phyloP scores from a whole-genome alignment of 2,113 vertebrate species.

The Verasper variegatus region DNA sequence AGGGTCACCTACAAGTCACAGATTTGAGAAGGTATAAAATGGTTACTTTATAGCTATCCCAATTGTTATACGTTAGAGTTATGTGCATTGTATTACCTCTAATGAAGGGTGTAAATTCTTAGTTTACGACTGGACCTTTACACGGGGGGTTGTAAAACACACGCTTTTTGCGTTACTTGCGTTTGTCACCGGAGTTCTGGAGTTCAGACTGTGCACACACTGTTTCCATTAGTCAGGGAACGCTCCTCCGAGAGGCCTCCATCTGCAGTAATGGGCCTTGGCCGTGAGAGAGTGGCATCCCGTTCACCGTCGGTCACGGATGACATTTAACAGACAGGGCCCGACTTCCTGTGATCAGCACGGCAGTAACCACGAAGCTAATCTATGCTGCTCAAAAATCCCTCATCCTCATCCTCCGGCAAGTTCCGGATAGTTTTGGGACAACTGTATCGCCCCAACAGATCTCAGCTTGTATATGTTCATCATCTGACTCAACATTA shows the following conservation, averaged over 20 bases:
- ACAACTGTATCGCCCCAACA: slow-evolving; percentile 18
- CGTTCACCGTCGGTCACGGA: slow-evolving; percentile 57
- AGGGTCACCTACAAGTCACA: slow-evolving; percentile 85
- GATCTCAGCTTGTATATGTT: slow-evolving; percentile 25
- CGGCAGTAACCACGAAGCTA: slow-evolving; percentile 59
- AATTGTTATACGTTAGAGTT: slow-evolving; percentile 87
- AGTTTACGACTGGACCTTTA: slow-evolving; percentile 84
- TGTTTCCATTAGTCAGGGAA: slow-evolving; percentile 84
- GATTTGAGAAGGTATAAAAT: slow-evolving; percentile 84
- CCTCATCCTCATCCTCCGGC: slow-evolving; percentile 38
- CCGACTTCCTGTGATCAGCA: slow-evolving; percentile 73
- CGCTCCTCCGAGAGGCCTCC: slow-evolving; percentile 68
- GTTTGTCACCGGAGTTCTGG: slow-evolving; percentile 79
- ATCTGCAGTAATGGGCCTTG: slow-evolving; percentile 64
- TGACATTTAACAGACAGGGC: slow-evolving; percentile 80
- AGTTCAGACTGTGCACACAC: slow-evolving; percentile 80
- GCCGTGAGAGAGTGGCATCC: slow-evolving; percentile 71
- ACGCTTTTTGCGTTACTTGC: slow-evolving; percentile 82
- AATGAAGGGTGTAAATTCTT: slow-evolving; percentile 87
- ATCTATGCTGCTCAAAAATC: slow-evolving; percentile 65
- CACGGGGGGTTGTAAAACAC: slow-evolving; percentile 84
- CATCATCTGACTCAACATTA: neutral
- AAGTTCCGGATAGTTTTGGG: slow-evolving; percentile 34
- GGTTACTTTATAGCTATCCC: slow-evolving; percentile 85
- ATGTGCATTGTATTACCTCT: slow-evolving; percentile 87